These are phyloP conservation scores for Strigamia crassipes DNA, from an alignment of 2,888 invertebrate genomes.

Conservation along the genomic window DNA sequence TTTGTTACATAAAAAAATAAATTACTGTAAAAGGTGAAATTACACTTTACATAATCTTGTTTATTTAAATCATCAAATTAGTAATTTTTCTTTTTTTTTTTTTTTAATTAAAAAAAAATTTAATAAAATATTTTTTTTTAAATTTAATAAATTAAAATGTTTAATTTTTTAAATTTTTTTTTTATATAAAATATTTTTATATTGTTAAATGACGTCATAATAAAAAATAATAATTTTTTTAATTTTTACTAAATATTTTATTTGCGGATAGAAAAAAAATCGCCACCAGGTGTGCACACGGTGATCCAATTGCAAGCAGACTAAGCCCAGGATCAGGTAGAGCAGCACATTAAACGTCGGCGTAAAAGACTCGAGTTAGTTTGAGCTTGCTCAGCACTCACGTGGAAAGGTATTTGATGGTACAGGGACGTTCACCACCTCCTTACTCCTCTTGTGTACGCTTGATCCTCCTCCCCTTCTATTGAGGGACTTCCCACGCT, in stretches of 20 bases:
- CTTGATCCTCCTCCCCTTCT: constrained; percentile 38
- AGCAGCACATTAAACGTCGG: not conserved
- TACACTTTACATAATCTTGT: no score
- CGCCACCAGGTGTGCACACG: not conserved
- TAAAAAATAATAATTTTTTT: no score
- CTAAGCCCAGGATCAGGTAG: not conserved
- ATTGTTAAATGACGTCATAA: no score
- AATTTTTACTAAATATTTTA: no score
- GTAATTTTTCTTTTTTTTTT: no score
- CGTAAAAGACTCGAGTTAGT: not conserved
- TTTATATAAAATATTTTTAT: no score
- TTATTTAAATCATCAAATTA: no score
- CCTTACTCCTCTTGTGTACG: not conserved
- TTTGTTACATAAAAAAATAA: not conserved
- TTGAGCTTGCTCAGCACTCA: constrained; percentile 18
- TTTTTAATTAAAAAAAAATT: no score
- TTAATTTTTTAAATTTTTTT: no score
- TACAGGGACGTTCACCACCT: not conserved
- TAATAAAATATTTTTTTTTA: no score
- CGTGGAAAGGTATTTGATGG: constrained; percentile 42
- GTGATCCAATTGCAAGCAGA: not conserved
- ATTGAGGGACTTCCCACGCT: constrained; percentile 45
- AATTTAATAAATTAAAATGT: no score
- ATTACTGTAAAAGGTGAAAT: no score
- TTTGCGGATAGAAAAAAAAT: not conserved